Conservation (phyloP, 2,113 vertebrate species). For the Phaetusa simplex region DNA sequence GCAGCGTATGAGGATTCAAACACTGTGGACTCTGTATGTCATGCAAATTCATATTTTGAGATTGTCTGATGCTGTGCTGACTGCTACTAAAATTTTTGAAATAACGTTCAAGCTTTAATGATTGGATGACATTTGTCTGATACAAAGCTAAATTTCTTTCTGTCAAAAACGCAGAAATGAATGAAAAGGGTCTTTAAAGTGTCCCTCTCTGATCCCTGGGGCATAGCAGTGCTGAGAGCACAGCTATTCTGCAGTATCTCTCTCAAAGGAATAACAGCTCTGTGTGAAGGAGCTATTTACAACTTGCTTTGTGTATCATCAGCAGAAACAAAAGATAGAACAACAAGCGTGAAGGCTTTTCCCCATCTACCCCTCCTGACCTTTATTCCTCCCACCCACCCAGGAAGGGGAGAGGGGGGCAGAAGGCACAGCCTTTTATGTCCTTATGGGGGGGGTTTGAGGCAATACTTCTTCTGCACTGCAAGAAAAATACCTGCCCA, state of each 20-base stretch:
- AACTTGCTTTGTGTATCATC: constrained; percentile 71
- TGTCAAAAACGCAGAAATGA: constrained; percentile 57
- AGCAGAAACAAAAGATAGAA: constrained; percentile 72
- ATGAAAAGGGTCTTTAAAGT: constrained; percentile 61
- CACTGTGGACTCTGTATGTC: not conserved
- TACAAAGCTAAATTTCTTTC: constrained; percentile 51
- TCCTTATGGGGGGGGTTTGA: not conserved
- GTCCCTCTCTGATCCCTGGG: constrained; percentile 59
- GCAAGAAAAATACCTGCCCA: not conserved
- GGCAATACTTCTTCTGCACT: constrained; percentile 4
- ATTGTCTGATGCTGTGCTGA: constrained; percentile 42
- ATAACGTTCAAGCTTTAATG: constrained; percentile 54
- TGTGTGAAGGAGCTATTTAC: constrained; percentile 70
- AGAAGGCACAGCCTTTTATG: constrained; percentile 16
- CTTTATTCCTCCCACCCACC: not conserved
- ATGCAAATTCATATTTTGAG: constrained; percentile 4
- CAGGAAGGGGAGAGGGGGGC: not conserved
- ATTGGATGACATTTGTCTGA: constrained; percentile 55
- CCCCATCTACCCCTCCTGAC: not conserved
- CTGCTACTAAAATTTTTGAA: constrained; percentile 38
- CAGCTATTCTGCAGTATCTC: constrained; percentile 32
- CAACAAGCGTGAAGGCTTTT: constrained; percentile 53
- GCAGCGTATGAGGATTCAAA: not conserved
- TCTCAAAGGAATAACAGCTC: constrained; percentile 70
- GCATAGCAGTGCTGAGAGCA: constrained; percentile 36